Evolutionary conservation across 2,888 invertebrate species (phyloP).

Genomic region (Platycheirus rosarum): DNA sequence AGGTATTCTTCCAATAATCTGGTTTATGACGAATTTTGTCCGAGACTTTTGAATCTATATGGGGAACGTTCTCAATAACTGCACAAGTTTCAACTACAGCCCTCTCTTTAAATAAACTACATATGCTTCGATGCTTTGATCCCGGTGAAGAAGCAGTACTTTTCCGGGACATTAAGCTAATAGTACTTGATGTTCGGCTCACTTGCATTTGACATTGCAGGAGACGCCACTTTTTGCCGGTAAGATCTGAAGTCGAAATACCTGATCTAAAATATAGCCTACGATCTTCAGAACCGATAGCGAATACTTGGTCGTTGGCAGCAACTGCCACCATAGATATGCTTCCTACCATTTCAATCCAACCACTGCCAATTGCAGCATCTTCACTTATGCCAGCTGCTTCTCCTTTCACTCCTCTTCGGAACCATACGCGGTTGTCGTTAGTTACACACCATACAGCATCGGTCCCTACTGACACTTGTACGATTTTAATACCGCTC

Average conservation of each 20-base stretch:
- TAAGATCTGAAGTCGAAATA: conserved; percentile 88
- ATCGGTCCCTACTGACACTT: conserved; percentile 92
- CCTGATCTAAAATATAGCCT: conserved; percentile 91
- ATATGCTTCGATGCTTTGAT: conserved; percentile 88
- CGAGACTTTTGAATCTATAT: conserved; percentile 85
- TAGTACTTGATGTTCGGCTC: conserved; percentile 91
- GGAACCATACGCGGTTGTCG: conserved; percentile 93
- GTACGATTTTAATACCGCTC: conserved; percentile 87
- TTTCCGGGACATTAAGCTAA: conserved; percentile 86
- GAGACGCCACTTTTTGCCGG: conserved; percentile 93
- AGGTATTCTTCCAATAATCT: conserved; percentile 80
- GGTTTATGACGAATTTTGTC: conserved; percentile 78
- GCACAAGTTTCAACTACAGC: conserved; percentile 82
- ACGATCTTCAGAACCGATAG: conserved; percentile 91
- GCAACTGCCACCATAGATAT: conserved; percentile 93
- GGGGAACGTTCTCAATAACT: conserved; percentile 84
- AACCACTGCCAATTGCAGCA: conserved; percentile 90
- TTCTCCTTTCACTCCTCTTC: conserved; percentile 89
- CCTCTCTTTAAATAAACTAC: conserved; percentile 83
- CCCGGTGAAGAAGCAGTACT: conserved; percentile 83
- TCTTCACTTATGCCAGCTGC: conserved; percentile 88
- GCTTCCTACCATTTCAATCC: conserved; percentile 95
- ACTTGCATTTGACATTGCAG: conserved; percentile 91
- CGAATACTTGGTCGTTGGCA: conserved; percentile 94
- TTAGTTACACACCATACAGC: conserved; percentile 90